Conservation (phyloP, 2,888 invertebrate genomes). For the Cabera pusaria region DNA sequence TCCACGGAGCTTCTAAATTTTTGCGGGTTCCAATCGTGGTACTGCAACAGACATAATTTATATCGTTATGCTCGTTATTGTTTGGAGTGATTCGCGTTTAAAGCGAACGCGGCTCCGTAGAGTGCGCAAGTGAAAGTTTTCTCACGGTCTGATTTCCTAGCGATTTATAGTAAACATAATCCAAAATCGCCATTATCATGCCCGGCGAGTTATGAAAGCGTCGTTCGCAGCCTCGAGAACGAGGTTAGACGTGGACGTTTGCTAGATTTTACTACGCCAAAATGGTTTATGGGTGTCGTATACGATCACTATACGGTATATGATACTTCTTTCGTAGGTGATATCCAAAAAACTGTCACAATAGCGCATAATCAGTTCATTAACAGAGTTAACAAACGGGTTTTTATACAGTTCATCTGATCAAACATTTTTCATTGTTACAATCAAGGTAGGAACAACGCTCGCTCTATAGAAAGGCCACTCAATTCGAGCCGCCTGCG, state of each 20-base stretch:
- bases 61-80: constrained; percentile 16
- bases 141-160: constrained; percentile 50
- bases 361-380: constrained; percentile 1
- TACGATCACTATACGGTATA: constrained; percentile 1
- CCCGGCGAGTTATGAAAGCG: constrained; percentile 41
- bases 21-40: constrained; percentile 88
- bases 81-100: constrained; percentile 8
- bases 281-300: constrained; percentile 19
- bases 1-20: constrained; percentile 93
- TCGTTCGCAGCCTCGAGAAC: constrained; percentile 21
- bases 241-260: constrained; percentile 23
- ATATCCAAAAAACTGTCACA: constrained; percentile 1
- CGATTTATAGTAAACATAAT: constrained; percentile 31
- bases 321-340: constrained; percentile 8
- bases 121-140: constrained; percentile 41
- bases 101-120: constrained; percentile 6
- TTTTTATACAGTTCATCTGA: constrained; percentile 20
- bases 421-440: constrained; percentile 22
- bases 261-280: constrained; percentile 25
- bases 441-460: constrained; percentile 18
- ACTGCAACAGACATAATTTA: constrained; percentile 69
- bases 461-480: constrained; percentile 10
- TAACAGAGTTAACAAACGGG: constrained; percentile 9
- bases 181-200: constrained; percentile 34
- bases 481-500: too few relatives aligned